Base-by-base conservation (phyloP, 2,113 vertebrate genomes). In the Mirza zaza region DNA sequence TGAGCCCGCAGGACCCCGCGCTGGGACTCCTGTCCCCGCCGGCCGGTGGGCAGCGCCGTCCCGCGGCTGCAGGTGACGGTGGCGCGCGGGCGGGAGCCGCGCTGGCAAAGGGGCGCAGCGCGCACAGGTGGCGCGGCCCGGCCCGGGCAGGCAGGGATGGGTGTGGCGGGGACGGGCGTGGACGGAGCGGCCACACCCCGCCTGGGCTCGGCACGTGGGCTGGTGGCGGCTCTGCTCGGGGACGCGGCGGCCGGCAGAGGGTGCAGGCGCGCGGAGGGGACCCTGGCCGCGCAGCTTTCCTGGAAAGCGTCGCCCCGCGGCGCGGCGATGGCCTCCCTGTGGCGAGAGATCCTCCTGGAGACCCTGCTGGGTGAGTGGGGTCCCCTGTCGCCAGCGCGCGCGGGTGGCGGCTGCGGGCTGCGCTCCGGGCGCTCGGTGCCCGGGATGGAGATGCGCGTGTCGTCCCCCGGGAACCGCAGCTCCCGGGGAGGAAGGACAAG, bases 301-400 rank as follows among this genome's bases (percentile, higher is more conserved):
- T 34, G 2, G 20, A 27, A 77, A 29, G 75, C 67, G 36, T 83
- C 20, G 34, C 42, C 3, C 2, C 4, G 0, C 42, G 14, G 15
- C 3, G 65, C 1, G 20, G 67, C 15, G 32, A 98, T 98, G 98
- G 8, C 34, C 21, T 4, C 65, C 0, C 89, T 98, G 4, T 98
- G 98, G 98, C 97, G 67, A 34, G 97, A 97, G 11, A 18, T 98
- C 80, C 29, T 98, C 23, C 59, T 97, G 70, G 98, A 98, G 97
- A 98, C 50, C 29, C 8, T 98, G 1, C 82, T 98, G 71, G 98
- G 98, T 98, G 98, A 97, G 98, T 63, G 88, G 13, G n/a, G 76
- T 57, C 6, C 15, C 55, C 20, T 2, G 45, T 45, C 5, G 34
- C 5, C 12, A n/a, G 0, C 21, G 42, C 3, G 13, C 18, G 29